Evolutionary conservation across 2,888 invertebrate genomes (phyloP), one percentile per base, ranked within the genome.

Genomic region (Cheilosia variabilis): DNA sequence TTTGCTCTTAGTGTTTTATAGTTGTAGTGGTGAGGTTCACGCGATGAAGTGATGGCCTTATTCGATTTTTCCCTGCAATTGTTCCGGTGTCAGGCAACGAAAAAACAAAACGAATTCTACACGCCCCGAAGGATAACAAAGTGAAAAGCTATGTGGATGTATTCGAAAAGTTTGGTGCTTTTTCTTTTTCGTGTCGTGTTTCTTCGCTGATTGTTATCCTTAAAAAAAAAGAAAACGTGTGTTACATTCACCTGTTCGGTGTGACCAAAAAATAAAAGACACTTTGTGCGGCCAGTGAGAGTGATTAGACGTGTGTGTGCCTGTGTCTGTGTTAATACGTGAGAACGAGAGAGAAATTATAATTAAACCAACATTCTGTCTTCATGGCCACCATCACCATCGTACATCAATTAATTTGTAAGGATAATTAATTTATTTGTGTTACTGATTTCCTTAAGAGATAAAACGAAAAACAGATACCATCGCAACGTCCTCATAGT

Each of bases 341-440:
- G 47, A 75, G 63, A 72, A 55, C 19, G 50, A 24, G 43, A 22
- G 55, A 69, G 68, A 10, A 45, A 53, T 73, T 27, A n/a, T n/a
- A 62, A 57, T 53, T 63, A 65, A 34, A n/a, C 65, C 63, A 62
- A 34, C 17, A 19, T 19, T 47, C 41, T 27, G 34, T 47, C 50
- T 55, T 68, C 71, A 76, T 68, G 62, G 79, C 63, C 66, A 13
- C 37, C 37, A 10, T 37, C 37, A 76, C 37, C 37, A 10, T 37
- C 10, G 72, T 80, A 65, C 71, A 86, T 76, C 84, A 86, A 86
- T 86, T 80, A 76, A 76, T 86, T 86, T 76, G 62, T 76, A 86
- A 86, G 84, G 81, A 81, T 80, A 81, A 71, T 75, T 86, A 71
- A 80, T 66, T 76, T 81, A 58, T 65, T 83, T 65, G 52, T 66